Evolutionary conservation across 2,113 vertebrate species (phyloP), one percentile per base, ranked within the genome.

Genomic region (Dromiciops gliroides): DNA sequence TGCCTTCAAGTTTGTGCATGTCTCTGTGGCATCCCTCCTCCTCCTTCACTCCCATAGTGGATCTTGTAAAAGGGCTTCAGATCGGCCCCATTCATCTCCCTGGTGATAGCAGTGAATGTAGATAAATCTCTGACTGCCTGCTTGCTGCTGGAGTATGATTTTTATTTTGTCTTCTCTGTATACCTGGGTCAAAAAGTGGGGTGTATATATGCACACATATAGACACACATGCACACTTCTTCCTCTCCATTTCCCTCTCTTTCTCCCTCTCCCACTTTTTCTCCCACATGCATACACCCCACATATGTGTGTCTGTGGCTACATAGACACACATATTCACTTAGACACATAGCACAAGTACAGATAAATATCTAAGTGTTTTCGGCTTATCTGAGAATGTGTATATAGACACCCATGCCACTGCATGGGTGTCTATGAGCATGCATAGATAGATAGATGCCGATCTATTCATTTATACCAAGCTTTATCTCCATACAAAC

Each of bases 1-100:
- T 99, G 99, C 98, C 99, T 99, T 98, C 99, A 98, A 99, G 99
- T 99, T 99, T 98, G 98, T 98, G 99, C 98, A 97, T 98, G 98
- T 99, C 98, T 99, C 98, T 98, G 98, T 99, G 99, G 99, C 99
- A 99, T 98, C 99, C 98, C 98, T 98, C 98, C 98, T 99, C 98
- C 98, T 99, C 98, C 99, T 98, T 98, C 98, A 98, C 98, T 99
- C 98, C 98, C 98, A 98, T 98, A 98, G 98, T 98, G 98, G 98
- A 99, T 98, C 98, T 98, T 98, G 98, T 98, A 98, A 98, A 98
- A 98, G 98, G 98, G 98, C 98, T 99, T 98, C 98, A 98, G 98
- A 98, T 98, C 98, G 97, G 98, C 99, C 98, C 98, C 99, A 99
- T 99, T 99, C 98, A 99, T 99, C 99, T 99, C 99, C 99, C 98